Evolutionary conservation across 2,888 invertebrate genomes (phyloP), one percentile per base, ranked within the genome.

Genomic region (Chymomyza procnemis): DNA sequence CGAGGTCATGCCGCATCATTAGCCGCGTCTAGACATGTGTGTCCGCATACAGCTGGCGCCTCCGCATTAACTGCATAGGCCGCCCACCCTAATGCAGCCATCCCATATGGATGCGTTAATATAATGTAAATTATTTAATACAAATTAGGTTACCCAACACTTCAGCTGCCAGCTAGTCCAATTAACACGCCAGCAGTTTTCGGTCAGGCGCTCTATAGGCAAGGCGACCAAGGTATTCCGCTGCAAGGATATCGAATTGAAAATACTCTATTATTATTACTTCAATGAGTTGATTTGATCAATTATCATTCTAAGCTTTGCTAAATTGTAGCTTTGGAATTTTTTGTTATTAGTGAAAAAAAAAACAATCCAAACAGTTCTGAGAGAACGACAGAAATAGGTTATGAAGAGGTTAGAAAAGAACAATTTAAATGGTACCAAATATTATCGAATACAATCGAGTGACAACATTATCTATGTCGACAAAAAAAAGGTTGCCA

Each of bases 111-210:
- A 30, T 56, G 54, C 22, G 34, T 12, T 41, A 12, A 41, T 41
- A 50, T 18, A 50, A 50, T 18, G 18, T 41, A 6, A n/a, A 50
- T 8, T 21, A 54, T 54, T 54, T 14, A 18, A 54, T 54, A 54
- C 54, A 54, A 54, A 18, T 54, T 21, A 54, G 4, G 19, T 21
- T 18, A 19, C 54, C 21, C 54, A 54, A 21, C 12, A 18, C 54
- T 18, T 18, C 54, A 21, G 54, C 54, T 21, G 54, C 6, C 85
- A 82, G 83, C 85, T 80, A 80, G 74, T 67, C 54, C 76, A 78
- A 81, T 85, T 78, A 81, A 73, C 71, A 78, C 69, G 79, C 73
- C 75, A 71, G 78, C 75, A 73, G 71, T 66, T 67, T 41, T 19
- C 8, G 65, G 65, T 2, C n/a, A 34, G 41, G 46, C 34, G 58